These are phyloP conservation scores for Heterodera carotae DNA, from an alignment of 1,140 invertebrate genomes.

Conservation along the genomic window DNA sequence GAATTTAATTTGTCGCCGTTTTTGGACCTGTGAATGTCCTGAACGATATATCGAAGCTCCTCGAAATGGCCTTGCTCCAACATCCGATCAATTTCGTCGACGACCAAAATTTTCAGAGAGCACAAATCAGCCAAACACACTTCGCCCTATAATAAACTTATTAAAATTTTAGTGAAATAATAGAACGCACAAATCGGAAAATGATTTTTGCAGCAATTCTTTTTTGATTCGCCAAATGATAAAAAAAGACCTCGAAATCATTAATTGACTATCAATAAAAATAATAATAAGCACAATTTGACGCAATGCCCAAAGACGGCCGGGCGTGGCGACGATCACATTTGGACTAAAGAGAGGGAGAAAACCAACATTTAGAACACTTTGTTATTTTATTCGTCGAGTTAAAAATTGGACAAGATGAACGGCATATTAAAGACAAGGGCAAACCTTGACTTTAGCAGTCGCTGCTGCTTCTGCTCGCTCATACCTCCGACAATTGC, in stretches of 20 bases:
- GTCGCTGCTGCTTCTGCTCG: constrained; percentile 81
- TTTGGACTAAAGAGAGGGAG: constrained; percentile 72
- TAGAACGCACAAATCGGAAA: constrained; percentile 1
- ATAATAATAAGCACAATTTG: constrained; percentile 31
- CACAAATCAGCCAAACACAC: constrained; percentile 66
- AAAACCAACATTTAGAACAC: too few species aligned
- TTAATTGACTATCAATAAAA: too few species aligned
- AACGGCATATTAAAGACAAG: too few species aligned
- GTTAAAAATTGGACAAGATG: too few species aligned
- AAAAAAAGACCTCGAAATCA: too few species aligned
- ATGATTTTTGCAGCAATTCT: too few species aligned
- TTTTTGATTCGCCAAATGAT: too few species aligned
- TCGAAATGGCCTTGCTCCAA: constrained; percentile 92
- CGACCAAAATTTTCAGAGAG: constrained; percentile 77
- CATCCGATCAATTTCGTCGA: constrained; percentile 99
- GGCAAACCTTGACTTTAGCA: constrained; percentile 72
- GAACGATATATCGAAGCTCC: constrained; percentile 81
- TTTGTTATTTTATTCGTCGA: too few species aligned
- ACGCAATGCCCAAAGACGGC: constrained; percentile 85
- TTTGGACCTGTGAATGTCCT: constrained; percentile 76
- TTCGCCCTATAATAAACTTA: constrained; percentile 57
- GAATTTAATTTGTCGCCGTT: background rate
- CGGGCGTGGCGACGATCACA: constrained; percentile 92
- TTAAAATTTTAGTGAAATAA: too few species aligned
- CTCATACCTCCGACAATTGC: constrained; percentile 52